Conservation (phyloP, 2,113 vertebrate genomes). For the Cyprinodon brontotheroides region DNA sequence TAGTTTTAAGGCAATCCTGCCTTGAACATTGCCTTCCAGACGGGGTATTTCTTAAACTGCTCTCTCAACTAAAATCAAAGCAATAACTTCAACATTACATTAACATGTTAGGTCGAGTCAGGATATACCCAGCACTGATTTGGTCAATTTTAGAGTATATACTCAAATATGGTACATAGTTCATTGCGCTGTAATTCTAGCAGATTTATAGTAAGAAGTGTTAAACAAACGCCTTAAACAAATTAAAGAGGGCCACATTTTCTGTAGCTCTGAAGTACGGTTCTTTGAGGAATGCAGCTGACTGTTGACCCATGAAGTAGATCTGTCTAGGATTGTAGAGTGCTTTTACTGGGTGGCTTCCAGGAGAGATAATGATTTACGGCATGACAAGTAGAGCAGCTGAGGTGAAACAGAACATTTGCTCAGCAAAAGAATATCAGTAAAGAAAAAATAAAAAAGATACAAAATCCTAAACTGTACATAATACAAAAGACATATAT, state of each 20-base stretch:
- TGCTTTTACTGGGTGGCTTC: constrained; percentile 3
- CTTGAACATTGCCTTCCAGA: too few relatives aligned
- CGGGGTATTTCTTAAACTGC: too few relatives aligned
- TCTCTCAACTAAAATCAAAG: too few relatives aligned
- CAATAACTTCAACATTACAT: too few relatives aligned
- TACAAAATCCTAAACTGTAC: constrained; percentile 17
- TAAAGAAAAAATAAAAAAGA: neutral
- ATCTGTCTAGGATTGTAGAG: neutral
- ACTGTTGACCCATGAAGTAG: neutral
- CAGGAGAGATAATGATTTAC: constrained; percentile 28
- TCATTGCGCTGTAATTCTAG: neutral
- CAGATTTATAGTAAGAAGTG: neutral
- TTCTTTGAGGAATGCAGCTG: neutral
- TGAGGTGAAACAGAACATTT: constrained; percentile 17
- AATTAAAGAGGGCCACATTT: neutral
- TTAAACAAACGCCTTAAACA: neutral
- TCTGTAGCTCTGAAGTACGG: neutral
- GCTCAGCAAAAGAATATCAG: constrained; percentile 33
- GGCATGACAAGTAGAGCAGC: neutral
- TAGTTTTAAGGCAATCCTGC: too few relatives aligned
- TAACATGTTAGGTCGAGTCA: too few relatives aligned
- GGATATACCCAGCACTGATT: neutral
- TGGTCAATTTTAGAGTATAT: neutral
- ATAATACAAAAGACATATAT: neutral
- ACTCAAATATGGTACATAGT: neutral